Evolutionary conservation across 2,113 vertebrate genomes (phyloP), one percentile per base, ranked within the genome.

Genomic region (Dicerorhinus sumatrensis): DNA sequence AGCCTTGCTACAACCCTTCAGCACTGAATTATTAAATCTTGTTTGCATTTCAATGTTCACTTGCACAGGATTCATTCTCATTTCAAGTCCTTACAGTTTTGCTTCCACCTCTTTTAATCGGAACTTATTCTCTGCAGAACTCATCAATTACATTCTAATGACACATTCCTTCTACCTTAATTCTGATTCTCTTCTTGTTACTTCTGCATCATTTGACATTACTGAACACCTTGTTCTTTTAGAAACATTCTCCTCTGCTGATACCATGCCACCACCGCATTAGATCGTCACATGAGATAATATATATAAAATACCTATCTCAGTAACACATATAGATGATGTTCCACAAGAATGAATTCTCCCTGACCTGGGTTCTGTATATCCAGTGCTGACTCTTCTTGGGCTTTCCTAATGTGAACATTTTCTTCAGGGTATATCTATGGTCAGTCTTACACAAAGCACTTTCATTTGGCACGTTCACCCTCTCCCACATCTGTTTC

Each of bases 1-100:
- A 94, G 20, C 3, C 36, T 92, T 90, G 16, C 56, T 96, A 33
- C 51, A 92, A 65, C 72, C 11, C 33, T 89, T 93, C 73, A 20
- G 29, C 29, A 88, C 33, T 81, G 25, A 95, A 94, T 95, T 92
- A 93, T 67, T 89, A 94, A 88, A 54, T 96, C 48, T 54, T 93
- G 46, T 65, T 91, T 96, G 54, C 69, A 95, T 96, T 93, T 82
- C 27, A 82, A 8, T 75, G 31, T 48, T 89, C 54, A 69, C 69
- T 87, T 79, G 33, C 72, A 84, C 27, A 92, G 48, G 27, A 79
- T 83, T 92, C 27, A 70, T 89, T 75, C 16, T 21, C 23, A 33
- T 75, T 86, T 75, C n/a, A 92, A 62, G 25, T 89, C 56, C 70
- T 91, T 76, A 63, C 9, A 51, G 31, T 79, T 97, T 82, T 96